Percentiles rank a stretch among this genome's conserved stretches.
Conservation (phyloP, 2,888 invertebrate genomes). For the Heliconius hortense region DNA sequence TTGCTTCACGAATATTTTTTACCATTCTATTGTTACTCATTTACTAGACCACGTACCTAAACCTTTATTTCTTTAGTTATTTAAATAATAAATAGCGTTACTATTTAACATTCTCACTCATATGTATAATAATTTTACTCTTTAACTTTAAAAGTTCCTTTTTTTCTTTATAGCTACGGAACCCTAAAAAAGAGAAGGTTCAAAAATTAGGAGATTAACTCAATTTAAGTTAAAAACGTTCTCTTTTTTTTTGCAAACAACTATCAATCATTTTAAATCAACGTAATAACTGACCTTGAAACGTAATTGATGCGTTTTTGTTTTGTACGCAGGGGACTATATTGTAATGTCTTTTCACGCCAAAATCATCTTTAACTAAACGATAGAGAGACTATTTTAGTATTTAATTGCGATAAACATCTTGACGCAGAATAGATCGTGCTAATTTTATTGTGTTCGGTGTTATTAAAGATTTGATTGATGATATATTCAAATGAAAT, state of each 20-base stretch:
- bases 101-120: no score
- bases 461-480: slow-evolving; percentile 12
- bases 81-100: no score
- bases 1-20: no score
- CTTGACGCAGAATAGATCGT: background rate
- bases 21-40: no score
- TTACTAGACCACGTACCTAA: no score
- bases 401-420: background rate
- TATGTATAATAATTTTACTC: no score
- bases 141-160: no score
- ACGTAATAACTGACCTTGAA: slow-evolving; percentile 37
- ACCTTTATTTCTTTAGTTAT: no score
- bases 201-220: background rate
- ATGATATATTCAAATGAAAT: slow-evolving; percentile 7
- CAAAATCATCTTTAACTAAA: background rate
- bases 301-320: slow-evolving; percentile 24
- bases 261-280: slow-evolving; percentile 5
- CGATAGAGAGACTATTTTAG: background rate
- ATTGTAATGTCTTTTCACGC: background rate
- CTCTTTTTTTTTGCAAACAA: background rate
- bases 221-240: background rate
- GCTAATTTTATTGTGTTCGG: slow-evolving; percentile 20
- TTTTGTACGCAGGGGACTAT: slow-evolving; percentile 9
- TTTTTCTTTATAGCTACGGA: no score
- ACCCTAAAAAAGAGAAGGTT: no score